These are phyloP conservation scores for Holocentrus rufus DNA, from an alignment of 2,797 vertebrate species.

Conservation along the genomic window DNA sequence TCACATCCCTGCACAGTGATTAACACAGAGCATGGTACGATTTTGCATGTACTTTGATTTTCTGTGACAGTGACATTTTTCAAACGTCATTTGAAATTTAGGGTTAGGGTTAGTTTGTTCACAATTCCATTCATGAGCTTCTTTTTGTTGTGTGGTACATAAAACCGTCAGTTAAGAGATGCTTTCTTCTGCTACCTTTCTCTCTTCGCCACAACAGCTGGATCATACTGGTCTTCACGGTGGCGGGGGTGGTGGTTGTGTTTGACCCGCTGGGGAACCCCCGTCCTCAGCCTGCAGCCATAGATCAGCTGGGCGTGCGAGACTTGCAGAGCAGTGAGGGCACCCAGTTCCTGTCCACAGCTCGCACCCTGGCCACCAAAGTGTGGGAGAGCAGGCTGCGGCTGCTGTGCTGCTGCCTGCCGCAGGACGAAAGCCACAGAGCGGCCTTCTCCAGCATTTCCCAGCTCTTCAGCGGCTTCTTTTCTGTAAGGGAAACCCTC, in stretches of 20 bases:
- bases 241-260: conserved; percentile 87
- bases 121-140: not conserved
- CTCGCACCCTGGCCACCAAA: conserved; percentile 87
- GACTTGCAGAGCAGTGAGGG: conserved; percentile 88
- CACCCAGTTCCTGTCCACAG: conserved; percentile 86
- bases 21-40: not conserved
- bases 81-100: too few relatives aligned
- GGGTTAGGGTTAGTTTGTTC: too few relatives aligned
- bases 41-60: not conserved
- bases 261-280: conserved; percentile 93
- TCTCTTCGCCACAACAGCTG: conserved; percentile 82
- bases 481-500: conserved; percentile 82
- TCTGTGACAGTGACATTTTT: not conserved
- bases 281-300: conserved; percentile 50
- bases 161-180: not conserved
- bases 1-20: not conserved
- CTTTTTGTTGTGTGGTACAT: not conserved
- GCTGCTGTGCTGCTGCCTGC: conserved; percentile 92
- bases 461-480: conserved; percentile 90
- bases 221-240: conserved; percentile 90
- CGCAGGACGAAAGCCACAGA: conserved; percentile 88
- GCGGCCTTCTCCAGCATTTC: conserved; percentile 92
- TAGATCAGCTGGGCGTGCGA: conserved; percentile 58
- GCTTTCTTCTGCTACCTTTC: not conserved
- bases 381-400: conserved; percentile 93